A percentile compares a stretch with the other conserved stretches of the same genome.
phyloP scores from a whole-genome alignment of 2,888 invertebrate genomes.

The Lepetodrilus schrolli region DNA sequence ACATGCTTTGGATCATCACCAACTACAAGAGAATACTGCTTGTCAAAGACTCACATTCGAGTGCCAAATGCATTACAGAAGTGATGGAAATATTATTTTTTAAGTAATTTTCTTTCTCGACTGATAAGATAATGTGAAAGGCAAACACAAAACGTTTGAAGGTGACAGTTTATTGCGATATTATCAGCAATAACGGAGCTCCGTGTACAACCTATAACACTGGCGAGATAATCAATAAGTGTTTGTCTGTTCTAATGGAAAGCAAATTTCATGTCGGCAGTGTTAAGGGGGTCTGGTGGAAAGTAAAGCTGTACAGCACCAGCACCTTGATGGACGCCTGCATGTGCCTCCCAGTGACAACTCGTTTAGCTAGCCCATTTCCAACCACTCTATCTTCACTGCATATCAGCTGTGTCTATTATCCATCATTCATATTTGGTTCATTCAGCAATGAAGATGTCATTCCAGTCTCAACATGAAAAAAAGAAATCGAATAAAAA shows the following conservation, averaged over 20 bases:
- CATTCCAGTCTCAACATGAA: too few species aligned
- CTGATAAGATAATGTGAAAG: background rate
- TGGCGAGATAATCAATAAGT: background rate
- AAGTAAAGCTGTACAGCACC: slow-evolving; percentile 2
- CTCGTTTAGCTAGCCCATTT: background rate
- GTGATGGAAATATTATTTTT: background rate
- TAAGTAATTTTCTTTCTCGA: background rate
- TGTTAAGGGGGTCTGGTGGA: background rate
- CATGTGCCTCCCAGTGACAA: background rate
- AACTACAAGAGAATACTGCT: too few species aligned
- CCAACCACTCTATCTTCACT: background rate
- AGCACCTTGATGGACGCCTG: background rate
- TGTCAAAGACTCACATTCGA: too few species aligned
- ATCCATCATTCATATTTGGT: background rate
- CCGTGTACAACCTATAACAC: background rate
- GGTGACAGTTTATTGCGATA: background rate
- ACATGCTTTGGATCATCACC: too few species aligned
- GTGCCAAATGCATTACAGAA: too few species aligned
- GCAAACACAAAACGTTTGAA: background rate
- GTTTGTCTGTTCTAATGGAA: slow-evolving; percentile 26
- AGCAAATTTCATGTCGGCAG: slow-evolving; percentile 16
- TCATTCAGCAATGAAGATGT: too few species aligned
- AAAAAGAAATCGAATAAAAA: too few species aligned
- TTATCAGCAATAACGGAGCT: background rate
- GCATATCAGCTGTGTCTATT: too few species aligned